Percentiles rank a stretch among this genome's conserved stretches.
Evolutionary conservation across 2,113 vertebrate species (phyloP).

Genomic region (Oryzias celebensis): DNA sequence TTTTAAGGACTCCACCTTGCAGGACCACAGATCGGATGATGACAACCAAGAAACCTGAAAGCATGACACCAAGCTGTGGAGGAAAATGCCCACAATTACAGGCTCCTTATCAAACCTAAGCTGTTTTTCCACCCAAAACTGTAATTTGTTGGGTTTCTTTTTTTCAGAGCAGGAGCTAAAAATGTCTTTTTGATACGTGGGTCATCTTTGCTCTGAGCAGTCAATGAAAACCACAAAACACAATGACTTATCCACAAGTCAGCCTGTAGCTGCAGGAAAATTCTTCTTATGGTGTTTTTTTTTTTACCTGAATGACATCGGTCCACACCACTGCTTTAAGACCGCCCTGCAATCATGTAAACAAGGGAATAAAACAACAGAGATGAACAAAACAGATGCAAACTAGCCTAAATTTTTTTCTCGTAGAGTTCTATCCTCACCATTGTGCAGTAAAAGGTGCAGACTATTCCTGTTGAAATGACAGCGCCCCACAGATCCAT

Average conservation of each 20-base stretch:
- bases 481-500: slow-evolving; percentile 88
- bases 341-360: slow-evolving; percentile 79
- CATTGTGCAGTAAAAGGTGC: slow-evolving; percentile 91
- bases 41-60: slow-evolving; percentile 85
- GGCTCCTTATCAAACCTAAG: background rate
- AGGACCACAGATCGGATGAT: slow-evolving; percentile 80
- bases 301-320: slow-evolving; percentile 85
- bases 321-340: slow-evolving; percentile 94
- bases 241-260: too few species aligned
- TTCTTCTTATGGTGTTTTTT: background rate
- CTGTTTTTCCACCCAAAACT: background rate
- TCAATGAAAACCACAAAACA: too few species aligned
- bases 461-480: slow-evolving; percentile 85
- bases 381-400: background rate
- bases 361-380: background rate
- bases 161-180: too few species aligned
- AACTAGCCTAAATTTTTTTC: background rate
- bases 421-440: slow-evolving; percentile 61
- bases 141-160: too few species aligned
- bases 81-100: background rate
- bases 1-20: slow-evolving; percentile 76
- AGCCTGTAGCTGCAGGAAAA: too few species aligned
- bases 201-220: too few species aligned
- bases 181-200: too few species aligned
- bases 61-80: slow-evolving; percentile 81